These are phyloP conservation scores for Ardeotis arabs DNA, from an alignment of 2,113 vertebrate genomes.

Conservation along the genomic window DNA sequence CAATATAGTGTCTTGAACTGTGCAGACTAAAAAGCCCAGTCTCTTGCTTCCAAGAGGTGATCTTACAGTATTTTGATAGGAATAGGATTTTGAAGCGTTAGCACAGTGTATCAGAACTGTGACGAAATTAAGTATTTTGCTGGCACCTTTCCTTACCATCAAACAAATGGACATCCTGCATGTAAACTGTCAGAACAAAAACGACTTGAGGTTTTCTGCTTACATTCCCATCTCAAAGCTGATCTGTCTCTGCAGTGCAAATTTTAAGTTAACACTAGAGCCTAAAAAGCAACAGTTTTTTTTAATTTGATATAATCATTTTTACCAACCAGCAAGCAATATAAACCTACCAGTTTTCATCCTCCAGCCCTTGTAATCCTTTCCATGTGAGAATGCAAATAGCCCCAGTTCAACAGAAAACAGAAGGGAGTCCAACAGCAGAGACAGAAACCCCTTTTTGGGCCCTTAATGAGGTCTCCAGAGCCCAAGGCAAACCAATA, in stretches of 20 bases:
- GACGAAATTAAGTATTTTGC: background rate
- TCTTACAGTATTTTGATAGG: background rate
- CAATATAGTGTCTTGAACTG: background rate
- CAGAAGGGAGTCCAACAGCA: slow-evolving; percentile 62
- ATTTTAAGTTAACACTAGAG: background rate
- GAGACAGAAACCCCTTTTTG: slow-evolving; percentile 64
- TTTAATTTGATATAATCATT: slow-evolving; percentile 31
- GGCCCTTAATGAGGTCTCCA: slow-evolving; percentile 81
- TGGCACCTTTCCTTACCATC: slow-evolving; percentile 34
- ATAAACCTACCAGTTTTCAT: slow-evolving; percentile 37
- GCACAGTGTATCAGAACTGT: background rate
- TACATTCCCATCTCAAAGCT: background rate
- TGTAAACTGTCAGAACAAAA: slow-evolving; percentile 20
- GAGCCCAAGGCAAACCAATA: slow-evolving; percentile 78
- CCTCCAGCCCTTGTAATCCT: background rate
- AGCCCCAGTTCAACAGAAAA: slow-evolving; percentile 58
- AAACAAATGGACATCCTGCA: slow-evolving; percentile 23
- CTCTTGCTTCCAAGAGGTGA: slow-evolving; percentile 26
- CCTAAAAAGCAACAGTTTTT: slow-evolving; percentile 12
- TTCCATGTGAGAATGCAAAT: slow-evolving; percentile 70
- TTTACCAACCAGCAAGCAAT: slow-evolving; percentile 48
- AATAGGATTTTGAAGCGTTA: slow-evolving; percentile 23
- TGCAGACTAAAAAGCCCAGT: slow-evolving; percentile 4
- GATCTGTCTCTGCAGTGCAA: background rate
- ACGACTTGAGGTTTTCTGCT: background rate